Conservation (phyloP, 1,140 invertebrate species). For the Potamilus streckersoni region DNA sequence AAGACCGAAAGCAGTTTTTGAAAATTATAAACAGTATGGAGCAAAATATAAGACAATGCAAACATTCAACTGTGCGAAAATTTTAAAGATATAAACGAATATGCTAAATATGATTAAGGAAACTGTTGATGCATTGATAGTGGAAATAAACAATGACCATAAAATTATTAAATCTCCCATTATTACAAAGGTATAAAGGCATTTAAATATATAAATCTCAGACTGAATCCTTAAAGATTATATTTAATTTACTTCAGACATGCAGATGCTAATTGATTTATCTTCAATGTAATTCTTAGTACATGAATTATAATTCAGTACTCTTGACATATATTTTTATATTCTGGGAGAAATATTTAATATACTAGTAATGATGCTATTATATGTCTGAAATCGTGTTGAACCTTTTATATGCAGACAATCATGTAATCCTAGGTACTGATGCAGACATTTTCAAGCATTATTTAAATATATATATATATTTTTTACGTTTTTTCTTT, state of each 20-base stretch:
- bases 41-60: not conserved
- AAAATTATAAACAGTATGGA: too few relatives aligned
- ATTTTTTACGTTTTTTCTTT: not conserved
- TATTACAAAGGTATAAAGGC: not conserved
- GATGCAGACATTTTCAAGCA: not conserved
- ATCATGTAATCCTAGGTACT: not conserved
- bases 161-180: constrained; percentile 1
- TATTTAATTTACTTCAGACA: constrained; percentile 8
- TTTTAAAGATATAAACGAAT: not conserved
- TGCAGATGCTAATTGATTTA: constrained; percentile 13
- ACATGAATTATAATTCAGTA: constrained; percentile 15
- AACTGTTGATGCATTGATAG: too few relatives aligned
- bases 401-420: constrained; percentile 11
- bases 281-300: constrained; percentile 29
- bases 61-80: not conserved
- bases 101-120: not conserved
- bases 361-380: not conserved
- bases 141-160: not conserved
- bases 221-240: constrained; percentile 12
- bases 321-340: constrained; percentile 16
- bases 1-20: too few relatives aligned
- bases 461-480: not conserved
- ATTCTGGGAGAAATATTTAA: not conserved
- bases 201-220: not conserved
- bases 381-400: not conserved